Base-by-base conservation (phyloP, 2,888 invertebrate genomes). In the Sympetrum striolatum region DNA sequence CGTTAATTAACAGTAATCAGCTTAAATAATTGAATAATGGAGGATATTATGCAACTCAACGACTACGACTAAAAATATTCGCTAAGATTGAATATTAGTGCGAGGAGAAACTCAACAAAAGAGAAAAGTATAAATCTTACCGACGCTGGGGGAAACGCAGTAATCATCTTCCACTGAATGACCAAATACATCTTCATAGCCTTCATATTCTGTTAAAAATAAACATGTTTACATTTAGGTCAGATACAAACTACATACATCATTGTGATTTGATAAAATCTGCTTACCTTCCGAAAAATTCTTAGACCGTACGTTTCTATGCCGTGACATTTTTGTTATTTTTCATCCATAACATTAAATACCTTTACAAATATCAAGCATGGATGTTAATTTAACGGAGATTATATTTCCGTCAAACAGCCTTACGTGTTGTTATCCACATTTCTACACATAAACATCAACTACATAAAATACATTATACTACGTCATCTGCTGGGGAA, bases 161-260 rank as follows among this genome's bases (percentile, higher is more conserved):
- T 96, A 97, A 93, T 98, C 98, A 93, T 99, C 98, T 94, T 99
- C 99, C 80, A 98, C 97, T 3, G 98, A 98, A 94, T 98, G 97
- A 18, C 98, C 98, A 93, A 98, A 99, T 91, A 98, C 96, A 94
- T 98, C 98, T 93, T 98, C 98, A 92, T 97, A 97, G 25, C 96
- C 97, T 93, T 98, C 98, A 93, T 97, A 98, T 93, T 98, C 98
- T 96, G 93, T 6, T 44, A 91, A 73, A 81, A 58, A 22, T 53
- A 48, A 18, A 25, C 25, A 81, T 12, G 37, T 80, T 18, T 53
- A 91, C 81, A 60, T 35, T 58, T 80, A 44, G 14, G 39, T 53
- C 39, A 79, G 22, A 18, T 58, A 35, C 15, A n/a, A 39, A 10
- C n/a, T 3, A 31, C 14, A 64, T 5, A 31, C 15, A 18, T 81